Evolutionary conservation across 1,140 invertebrate species (phyloP).

Genomic region (Helicoverpa armigera): DNA sequence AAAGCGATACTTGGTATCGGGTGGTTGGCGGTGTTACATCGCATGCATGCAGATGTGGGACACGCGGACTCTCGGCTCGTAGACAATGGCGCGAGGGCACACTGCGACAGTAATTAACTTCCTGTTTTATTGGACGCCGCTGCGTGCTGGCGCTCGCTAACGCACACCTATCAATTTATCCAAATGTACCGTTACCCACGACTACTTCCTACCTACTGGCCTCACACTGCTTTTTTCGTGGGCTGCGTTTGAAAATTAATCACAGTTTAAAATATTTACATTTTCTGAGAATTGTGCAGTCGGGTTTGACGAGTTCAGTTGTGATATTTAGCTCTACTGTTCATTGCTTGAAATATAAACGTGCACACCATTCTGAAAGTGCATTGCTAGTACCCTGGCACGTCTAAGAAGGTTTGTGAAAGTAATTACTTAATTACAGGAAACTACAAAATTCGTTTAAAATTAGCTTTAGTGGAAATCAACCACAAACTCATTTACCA

Average conservation of each 20-base stretch:
- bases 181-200: constrained; percentile 47
- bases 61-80: constrained; percentile 17
- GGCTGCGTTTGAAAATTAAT: constrained; percentile 35
- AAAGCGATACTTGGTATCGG: constrained; percentile 4
- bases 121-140: constrained; percentile 55
- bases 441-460: too few species aligned
- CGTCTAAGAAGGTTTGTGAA: too few species aligned
- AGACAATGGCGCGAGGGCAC: constrained; percentile 60
- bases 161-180: constrained; percentile 45
- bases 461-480: too few species aligned
- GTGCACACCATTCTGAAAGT: too few species aligned
- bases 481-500: too few species aligned
- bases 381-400: too few species aligned
- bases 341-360: not conserved
- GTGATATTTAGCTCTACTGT: not conserved
- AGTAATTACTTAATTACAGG: too few species aligned
- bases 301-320: not conserved
- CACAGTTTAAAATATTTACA: constrained; percentile 31
- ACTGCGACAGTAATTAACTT: constrained; percentile 65
- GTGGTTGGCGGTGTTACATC: not conserved
- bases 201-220: constrained; percentile 22
- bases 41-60: constrained; percentile 38
- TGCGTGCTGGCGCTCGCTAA: constrained; percentile 16
- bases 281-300: constrained; percentile 23
- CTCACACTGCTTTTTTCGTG: not conserved